phyloP scores from a whole-genome alignment of 1,140 invertebrate genomes.

The Steinernema khuongi region DNA sequence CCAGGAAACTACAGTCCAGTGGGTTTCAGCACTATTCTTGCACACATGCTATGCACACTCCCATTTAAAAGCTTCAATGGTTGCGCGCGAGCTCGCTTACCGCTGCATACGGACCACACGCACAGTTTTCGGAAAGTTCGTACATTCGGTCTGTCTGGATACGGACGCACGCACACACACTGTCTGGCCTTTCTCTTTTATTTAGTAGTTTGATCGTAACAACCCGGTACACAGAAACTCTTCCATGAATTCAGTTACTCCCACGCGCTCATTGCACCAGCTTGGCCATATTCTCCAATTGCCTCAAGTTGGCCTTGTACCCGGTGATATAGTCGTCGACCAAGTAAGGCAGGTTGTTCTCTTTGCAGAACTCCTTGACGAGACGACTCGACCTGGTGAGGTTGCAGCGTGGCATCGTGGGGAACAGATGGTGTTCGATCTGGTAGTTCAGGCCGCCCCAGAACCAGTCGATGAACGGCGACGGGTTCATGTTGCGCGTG shows the following conservation, averaged over 20 bases:
- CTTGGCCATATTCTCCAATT: conserved; percentile 47
- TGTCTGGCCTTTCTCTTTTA: too few relatives aligned
- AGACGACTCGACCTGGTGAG: conserved; percentile 40
- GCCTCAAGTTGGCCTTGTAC: conserved; percentile 38
- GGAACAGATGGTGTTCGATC: conserved; percentile 59
- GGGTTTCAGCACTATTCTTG: too few relatives aligned
- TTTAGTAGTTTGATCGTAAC: too few relatives aligned
- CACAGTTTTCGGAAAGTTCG: too few relatives aligned
- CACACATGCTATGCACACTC: too few relatives aligned
- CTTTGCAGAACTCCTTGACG: conserved; percentile 47
- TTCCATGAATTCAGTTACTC: neutral
- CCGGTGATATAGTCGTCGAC: conserved; percentile 53
- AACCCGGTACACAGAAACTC: neutral
- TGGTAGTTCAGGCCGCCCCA: conserved; percentile 59
- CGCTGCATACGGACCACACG: too few relatives aligned
- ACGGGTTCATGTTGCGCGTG: conserved; percentile 57
- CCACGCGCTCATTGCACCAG: neutral
- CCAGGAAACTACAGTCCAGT: too few relatives aligned
- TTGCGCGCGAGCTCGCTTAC: too few relatives aligned
- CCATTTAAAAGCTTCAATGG: too few relatives aligned
- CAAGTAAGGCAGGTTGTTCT: conserved; percentile 51
- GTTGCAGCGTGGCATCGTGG: conserved; percentile 57
- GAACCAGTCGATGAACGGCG: conserved; percentile 57
- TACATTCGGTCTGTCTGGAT: too few relatives aligned
- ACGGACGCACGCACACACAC: too few relatives aligned